phyloP scores from a whole-genome alignment of 2,888 invertebrate species.

The Agapostemon virescens region DNA sequence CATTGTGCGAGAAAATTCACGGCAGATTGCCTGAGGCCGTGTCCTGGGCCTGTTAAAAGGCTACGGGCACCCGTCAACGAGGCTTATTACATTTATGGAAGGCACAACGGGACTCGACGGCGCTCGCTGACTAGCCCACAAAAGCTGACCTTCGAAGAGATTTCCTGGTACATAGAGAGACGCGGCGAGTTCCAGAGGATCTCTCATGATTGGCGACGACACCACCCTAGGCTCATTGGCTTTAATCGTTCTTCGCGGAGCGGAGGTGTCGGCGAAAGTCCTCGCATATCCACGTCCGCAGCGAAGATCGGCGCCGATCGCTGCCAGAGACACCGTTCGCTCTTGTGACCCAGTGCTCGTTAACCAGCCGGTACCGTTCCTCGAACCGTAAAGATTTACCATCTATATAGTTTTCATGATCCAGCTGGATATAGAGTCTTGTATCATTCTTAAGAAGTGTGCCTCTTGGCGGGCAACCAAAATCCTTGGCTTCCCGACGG shows the following conservation, averaged over 20 bases:
- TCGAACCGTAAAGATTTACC: not conserved
- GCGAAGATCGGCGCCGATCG: not conserved
- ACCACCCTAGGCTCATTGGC: not conserved
- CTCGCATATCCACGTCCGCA: not conserved
- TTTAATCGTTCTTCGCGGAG: not conserved
- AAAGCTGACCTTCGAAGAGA: not conserved
- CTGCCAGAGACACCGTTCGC: not conserved
- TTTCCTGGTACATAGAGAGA: not conserved
- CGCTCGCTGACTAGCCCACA: not conserved
- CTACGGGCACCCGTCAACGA: not conserved
- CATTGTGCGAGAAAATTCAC: not conserved
- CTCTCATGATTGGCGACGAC: not conserved
- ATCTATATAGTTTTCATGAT: not conserved
- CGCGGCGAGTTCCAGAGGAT: not conserved
- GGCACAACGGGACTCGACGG: not conserved
- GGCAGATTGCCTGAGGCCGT: not conserved
- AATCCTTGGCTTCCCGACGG: not conserved
- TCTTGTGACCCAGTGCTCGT: not conserved
- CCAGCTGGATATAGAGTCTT: slow-evolving; percentile 6
- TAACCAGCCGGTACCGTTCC: not conserved
- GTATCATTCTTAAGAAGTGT: not conserved
- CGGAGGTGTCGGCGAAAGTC: slow-evolving; percentile 1
- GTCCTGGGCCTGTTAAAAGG: not conserved
- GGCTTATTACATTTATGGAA: slow-evolving; percentile 1
- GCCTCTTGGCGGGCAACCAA: slow-evolving; percentile 1